These are phyloP conservation scores for Diplazon laetatorius DNA, from an alignment of 2,888 invertebrate genomes.

Conservation along the genomic window DNA sequence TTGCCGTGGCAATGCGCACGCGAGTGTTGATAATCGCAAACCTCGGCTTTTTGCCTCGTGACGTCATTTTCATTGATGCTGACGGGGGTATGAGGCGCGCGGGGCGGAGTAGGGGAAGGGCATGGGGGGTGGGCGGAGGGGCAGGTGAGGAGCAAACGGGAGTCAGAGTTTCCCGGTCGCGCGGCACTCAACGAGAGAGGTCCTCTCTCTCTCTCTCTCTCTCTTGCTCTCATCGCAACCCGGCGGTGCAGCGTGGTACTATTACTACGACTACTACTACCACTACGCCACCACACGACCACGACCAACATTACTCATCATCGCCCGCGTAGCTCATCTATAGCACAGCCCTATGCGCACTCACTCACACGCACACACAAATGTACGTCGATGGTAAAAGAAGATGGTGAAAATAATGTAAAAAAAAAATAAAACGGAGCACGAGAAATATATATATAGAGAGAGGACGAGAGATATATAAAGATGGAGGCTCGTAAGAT, in stretches of 20 bases:
- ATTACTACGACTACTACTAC: slow-evolving; percentile 11
- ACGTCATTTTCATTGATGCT: slow-evolving; percentile 85
- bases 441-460: too few relatives aligned
- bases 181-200: slow-evolving; percentile 50
- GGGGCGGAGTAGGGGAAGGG: slow-evolving; percentile 75
- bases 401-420: too few relatives aligned
- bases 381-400: too few relatives aligned
- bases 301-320: too few relatives aligned
- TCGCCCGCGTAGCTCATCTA: too few relatives aligned
- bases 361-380: too few relatives aligned
- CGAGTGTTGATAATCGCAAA: slow-evolving; percentile 78
- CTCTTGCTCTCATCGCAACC: slow-evolving; percentile 25
- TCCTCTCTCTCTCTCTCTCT: slow-evolving; percentile 49
- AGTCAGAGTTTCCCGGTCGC: slow-evolving; percentile 54
- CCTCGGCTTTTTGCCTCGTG: slow-evolving; percentile 81
- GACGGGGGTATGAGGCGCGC: slow-evolving; percentile 69
- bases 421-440: too few relatives aligned
- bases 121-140: slow-evolving; percentile 78
- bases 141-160: slow-evolving; percentile 21
- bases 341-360: too few relatives aligned
- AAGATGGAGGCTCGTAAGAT: slow-evolving; percentile 18
- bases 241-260: slow-evolving; percentile 33
- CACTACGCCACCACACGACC: background rate
- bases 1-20: slow-evolving; percentile 56
- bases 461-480: too few relatives aligned